Evolutionary conservation across 1,140 invertebrate genomes (phyloP), one percentile per base, ranked within the genome.

Genomic region (Sogatella furcifera): DNA sequence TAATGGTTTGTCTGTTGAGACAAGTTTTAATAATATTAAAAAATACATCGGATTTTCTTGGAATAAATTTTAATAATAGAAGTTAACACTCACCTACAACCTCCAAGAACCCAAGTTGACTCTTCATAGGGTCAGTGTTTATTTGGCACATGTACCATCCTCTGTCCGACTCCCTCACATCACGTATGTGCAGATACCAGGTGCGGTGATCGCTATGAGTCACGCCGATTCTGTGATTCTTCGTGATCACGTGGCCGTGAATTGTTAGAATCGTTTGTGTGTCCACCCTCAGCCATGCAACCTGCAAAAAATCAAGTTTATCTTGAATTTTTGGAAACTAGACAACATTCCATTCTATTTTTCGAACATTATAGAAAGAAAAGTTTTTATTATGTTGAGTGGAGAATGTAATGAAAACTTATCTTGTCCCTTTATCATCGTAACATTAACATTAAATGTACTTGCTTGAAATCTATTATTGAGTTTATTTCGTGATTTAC

Each of bases 211-310:
- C 89, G 65, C 86, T 90, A 71, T 92, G 89, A 17, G 87, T 90
- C 53, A 93, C 84, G 11, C 85, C 83, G 63, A 95, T 90, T 57
- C 92, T 79, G 67, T 90, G 84, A 74, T 93, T 93, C 69, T 92
- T 85, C 38, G 90, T 93, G 70, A 94, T 92, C 62, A 92, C 87
- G 77, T 92, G 87, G 70, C 78, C 86, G 71, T 92, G 89, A 71
- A 95, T 93, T 38, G 91, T 92, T 57, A 94, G 76, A 65, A 94
- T 94, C 5, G 92, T 92, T 75, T 95, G 91, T 52, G 92, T 95
- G 74, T 95, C 92, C 57, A 94, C 89, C 62, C 89, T 79, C 57
- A 95, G 74, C 89, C 91, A 94, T 60, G 92, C 92, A 62, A 95
- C 89, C 91, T 94, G 71, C 34, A 38, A 38, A 31, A 31, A 31